Base-by-base conservation (phyloP, 2,888 invertebrate species). In the Dynastes hyllus region DNA sequence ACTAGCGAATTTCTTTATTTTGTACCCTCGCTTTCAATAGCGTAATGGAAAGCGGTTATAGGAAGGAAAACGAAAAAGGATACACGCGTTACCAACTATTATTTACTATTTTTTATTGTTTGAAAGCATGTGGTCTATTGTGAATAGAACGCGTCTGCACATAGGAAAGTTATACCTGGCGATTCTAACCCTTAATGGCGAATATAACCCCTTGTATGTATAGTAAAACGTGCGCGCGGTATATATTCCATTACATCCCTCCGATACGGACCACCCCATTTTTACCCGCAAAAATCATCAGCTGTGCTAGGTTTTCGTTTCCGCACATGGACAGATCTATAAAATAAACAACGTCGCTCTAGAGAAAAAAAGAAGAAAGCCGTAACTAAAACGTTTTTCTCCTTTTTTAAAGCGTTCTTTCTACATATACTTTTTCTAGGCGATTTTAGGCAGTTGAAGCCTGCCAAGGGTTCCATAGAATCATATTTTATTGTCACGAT, bases 401-500 rank as follows among this genome's bases (percentile, higher is more conserved):
- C 37, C 76, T 73, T 83, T 82, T 82, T 81, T 83, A 80, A 81
- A 69, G 55, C 75, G 37, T 65, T 50, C 81, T 79, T 80, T 82
- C 81, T 82, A 6, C 45, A 5, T 8, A 9, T 69, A 16, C 40
- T 67, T 6, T 16, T 67, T 61, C 22, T 67, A 22, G 2, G 67
- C 11, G 2, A 29, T 9, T 69, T 40, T 40, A 29, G 22, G 3
- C n/a, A 2, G 53, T 50, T 50, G 61, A 55, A 50, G 27, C 9
- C 32, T 37, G 53, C 32, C 45, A n/a, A 61, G 65, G 32, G 40
- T 85, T 86, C 85, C 13, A 27, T 63, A 85, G 85, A 87, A 86
- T 86, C 87, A 86, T 87, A 87, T 87, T 85, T 85, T 85, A 86
- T 87, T 87, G 86, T 87, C 83, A 84, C 81, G 84, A 70, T 82